Conservation (phyloP, 2,797 vertebrate species). For the Neomorphus geoffroyi region DNA sequence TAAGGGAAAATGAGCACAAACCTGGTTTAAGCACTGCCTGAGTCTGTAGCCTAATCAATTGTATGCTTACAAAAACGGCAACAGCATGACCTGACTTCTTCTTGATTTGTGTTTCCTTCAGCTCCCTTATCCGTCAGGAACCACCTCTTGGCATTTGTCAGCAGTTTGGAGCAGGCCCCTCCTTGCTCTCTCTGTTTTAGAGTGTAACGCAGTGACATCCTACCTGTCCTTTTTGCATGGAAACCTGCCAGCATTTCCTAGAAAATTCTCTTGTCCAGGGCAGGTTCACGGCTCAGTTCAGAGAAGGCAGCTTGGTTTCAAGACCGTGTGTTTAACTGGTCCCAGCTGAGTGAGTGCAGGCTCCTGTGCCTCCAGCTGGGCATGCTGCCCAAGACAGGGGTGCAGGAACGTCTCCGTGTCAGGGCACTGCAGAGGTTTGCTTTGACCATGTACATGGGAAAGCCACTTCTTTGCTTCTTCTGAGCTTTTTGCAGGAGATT, state of each 20-base stretch:
- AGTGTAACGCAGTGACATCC: not conserved
- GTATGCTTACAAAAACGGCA: not conserved
- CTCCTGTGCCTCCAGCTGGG: not conserved
- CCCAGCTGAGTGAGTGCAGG: rapidly evolving
- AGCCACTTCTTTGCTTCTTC: not conserved
- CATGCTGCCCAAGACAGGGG: rapidly evolving
- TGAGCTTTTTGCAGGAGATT: not conserved
- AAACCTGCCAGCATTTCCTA: not conserved
- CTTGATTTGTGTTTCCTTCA: not conserved
- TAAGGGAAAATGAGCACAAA: not conserved
- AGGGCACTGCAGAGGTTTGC: not conserved
- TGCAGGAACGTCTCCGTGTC: rapidly evolving
- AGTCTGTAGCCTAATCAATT: not conserved
- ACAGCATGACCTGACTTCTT: not conserved
- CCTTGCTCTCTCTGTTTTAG: not conserved
- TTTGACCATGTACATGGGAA: not conserved
- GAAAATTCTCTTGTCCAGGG: not conserved
- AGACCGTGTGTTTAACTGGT: rapidly evolving
- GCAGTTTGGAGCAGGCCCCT: not conserved
- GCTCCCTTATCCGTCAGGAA: not conserved
- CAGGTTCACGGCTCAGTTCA: not conserved
- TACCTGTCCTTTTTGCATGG: not conserved
- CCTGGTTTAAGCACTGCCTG: not conserved
- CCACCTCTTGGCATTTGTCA: not conserved
- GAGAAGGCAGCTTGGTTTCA: not conserved